Conservation (phyloP, 2,113 vertebrate species). For the Procavia capensis region DNA sequence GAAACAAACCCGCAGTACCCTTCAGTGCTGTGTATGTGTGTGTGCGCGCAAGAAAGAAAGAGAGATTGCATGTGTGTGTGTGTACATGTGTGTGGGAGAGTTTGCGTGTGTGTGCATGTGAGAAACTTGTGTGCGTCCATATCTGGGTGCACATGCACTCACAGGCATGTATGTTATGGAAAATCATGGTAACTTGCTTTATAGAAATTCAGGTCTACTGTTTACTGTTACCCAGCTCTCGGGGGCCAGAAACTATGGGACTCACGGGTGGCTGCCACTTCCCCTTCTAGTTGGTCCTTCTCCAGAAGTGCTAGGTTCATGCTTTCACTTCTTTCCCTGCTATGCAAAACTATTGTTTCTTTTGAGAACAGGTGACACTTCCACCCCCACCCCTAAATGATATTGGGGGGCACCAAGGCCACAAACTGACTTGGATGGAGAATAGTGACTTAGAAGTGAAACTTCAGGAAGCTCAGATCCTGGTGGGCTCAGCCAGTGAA, state of each 20-base stretch:
- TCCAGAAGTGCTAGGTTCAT: neutral
- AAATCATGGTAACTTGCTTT: neutral
- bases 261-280: neutral
- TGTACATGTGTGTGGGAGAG: neutral
- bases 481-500: neutral
- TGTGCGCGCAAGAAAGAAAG: too few relatives aligned
- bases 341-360: slow-evolving; percentile 45
- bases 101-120: accelerated
- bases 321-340: slow-evolving; percentile 42
- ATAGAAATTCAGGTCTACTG: neutral
- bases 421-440: neutral
- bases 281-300: neutral
- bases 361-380: slow-evolving; percentile 2
- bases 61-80: neutral
- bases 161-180: neutral
- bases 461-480: neutral
- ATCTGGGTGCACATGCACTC: accelerated
- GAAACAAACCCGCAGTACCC: neutral
- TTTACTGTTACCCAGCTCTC: neutral
- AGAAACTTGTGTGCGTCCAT: too few relatives aligned
- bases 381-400: neutral
- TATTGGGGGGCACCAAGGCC: neutral
- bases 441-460: neutral
- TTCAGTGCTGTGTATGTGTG: neutral
- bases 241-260: neutral